These are phyloP conservation scores for Dryadula phaetusa DNA, from an alignment of 2,888 invertebrate species.

Conservation along the genomic window DNA sequence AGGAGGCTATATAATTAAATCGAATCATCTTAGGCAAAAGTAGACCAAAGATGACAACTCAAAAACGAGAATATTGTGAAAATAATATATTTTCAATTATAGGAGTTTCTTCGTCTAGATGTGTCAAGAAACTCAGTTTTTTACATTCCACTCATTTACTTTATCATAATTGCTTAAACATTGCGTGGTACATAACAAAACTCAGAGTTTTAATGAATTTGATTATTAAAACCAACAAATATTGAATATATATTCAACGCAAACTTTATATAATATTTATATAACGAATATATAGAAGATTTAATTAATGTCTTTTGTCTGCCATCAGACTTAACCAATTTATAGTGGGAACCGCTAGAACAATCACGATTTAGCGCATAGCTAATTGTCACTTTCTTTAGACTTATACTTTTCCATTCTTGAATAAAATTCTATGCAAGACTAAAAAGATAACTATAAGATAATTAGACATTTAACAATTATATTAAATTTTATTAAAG, in stretches of 20 bases:
- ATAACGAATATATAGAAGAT: not conserved
- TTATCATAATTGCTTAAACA: too few relatives aligned
- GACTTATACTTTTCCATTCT: slow-evolving; percentile 54
- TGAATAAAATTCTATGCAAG: slow-evolving; percentile 50
- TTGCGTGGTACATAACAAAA: not conserved
- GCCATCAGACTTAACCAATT: slow-evolving; percentile 65
- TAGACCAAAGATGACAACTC: too few relatives aligned
- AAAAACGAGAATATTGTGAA: too few relatives aligned
- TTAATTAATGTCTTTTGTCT: slow-evolving; percentile 28
- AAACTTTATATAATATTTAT: not conserved
- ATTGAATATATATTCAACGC: not conserved
- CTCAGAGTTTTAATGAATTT: not conserved
- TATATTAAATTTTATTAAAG: too few relatives aligned
- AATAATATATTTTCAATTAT: too few relatives aligned
- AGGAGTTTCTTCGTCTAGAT: too few relatives aligned
- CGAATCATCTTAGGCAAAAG: too few relatives aligned
- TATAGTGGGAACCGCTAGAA: slow-evolving; percentile 59
- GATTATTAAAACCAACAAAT: not conserved
- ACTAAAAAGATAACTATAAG: slow-evolving; percentile 46
- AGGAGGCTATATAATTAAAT: too few relatives aligned
- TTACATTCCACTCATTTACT: too few relatives aligned
- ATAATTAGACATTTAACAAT: too few relatives aligned
- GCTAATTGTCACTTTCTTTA: slow-evolving; percentile 73
- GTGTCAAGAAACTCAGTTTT: too few relatives aligned
- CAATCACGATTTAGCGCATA: slow-evolving; percentile 66